Base-by-base conservation (phyloP, 2,113 vertebrate species). In the Corythaeola cristata region DNA sequence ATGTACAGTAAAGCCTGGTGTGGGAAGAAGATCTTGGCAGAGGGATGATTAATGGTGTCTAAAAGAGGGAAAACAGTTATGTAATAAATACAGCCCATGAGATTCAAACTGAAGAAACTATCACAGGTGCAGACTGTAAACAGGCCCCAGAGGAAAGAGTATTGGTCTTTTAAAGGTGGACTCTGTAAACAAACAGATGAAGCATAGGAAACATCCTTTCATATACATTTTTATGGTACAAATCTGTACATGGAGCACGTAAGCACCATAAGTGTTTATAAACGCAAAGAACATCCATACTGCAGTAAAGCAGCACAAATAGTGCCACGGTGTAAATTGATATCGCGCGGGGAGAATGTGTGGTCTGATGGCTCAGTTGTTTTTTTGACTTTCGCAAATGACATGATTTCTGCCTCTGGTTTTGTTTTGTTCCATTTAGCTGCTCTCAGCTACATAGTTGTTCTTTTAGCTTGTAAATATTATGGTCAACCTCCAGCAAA, bases 401-500 rank as follows among this genome's bases (percentile, higher is more conserved):
- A 95, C 80, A 67, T 69, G 62, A 93, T 94, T 94, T 89, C 87
- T 94, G 52, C 41, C 47, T 93, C 83, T 68, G 77, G 44, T 74
- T 96, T 91, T 78, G 78, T 81, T 95, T 87, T 95, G 74, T 95
- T 95, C 86, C 75, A 50, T 95, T 92, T 89, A 93, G 93, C 85
- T 93, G 96, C 93, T 96, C 91, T 96, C 78, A 91, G 94, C 96
- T 88, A 73, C 63, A 69, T 93, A 97, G 96, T 91, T 94, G 90
- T 96, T 80, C 64, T 67, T 80, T 82, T 76, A 52, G 63, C 72
- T 84, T 96, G 71, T 95, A 97, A 92, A 97, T 96, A 96, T 98
- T 98, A 97, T 95, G 79, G 89, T 96, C 94, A 89, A 83, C 89
- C 88, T 97, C 96, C 96, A 97, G 90, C 87, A 86, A 97, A 97